These are phyloP conservation scores for Caranx ignobilis DNA, from an alignment of 2,113 vertebrate genomes.

Conservation along the genomic window DNA sequence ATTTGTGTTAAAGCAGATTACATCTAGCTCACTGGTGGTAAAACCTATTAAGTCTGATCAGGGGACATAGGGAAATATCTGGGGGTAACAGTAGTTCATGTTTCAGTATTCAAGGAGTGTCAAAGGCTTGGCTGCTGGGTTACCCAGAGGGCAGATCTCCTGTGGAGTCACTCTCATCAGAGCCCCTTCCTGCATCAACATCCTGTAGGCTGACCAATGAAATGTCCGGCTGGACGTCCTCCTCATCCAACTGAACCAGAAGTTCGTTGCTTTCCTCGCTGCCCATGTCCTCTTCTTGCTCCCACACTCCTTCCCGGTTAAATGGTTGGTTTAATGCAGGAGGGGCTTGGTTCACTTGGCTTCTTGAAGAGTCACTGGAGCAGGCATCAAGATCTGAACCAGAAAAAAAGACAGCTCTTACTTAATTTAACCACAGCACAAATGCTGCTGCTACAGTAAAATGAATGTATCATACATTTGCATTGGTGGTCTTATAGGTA, in stretches of 20 bases:
- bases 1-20: background rate
- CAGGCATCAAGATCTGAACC: constrained; percentile 80
- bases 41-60: background rate
- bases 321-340: constrained; percentile 67
- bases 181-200: constrained; percentile 57
- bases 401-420: constrained; percentile 58
- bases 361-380: constrained; percentile 81
- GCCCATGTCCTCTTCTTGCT: constrained; percentile 59
- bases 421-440: background rate
- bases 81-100: background rate
- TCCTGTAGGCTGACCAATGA: constrained; percentile 81
- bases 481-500: too few species aligned
- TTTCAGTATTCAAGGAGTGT: background rate
- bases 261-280: constrained; percentile 83
- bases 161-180: constrained; percentile 90
- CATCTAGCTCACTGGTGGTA: background rate
- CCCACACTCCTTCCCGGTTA: constrained; percentile 60
- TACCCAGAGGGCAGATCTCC: constrained; percentile 47
- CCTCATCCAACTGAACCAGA: constrained; percentile 91
- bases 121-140: background rate
- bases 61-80: background rate
- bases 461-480: too few species aligned
- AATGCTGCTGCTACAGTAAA: too few species aligned
- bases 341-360: constrained; percentile 57
- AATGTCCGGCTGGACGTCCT: constrained; percentile 91